A percentile compares a stretch with the other conserved stretches of the same genome.
Evolutionary conservation across 92 coral and sea anemone genomes (phyloP).

Genomic region (Plumapathes pennacea): DNA sequence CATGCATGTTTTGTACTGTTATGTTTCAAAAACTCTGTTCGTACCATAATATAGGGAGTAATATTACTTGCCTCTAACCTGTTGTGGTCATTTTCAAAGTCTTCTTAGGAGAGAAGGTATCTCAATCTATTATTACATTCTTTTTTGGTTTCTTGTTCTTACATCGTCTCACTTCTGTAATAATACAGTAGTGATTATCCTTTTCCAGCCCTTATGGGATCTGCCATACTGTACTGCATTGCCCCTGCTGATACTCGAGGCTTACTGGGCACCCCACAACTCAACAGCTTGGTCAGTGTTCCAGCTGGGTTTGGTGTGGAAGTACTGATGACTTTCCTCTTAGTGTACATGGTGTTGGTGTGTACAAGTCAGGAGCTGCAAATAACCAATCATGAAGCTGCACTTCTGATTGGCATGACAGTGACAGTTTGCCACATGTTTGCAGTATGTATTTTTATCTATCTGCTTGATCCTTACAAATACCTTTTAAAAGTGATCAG

Average conservation of each 20-base stretch:
- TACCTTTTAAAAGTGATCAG: neutral
- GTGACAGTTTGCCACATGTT: slow-evolving; percentile 56
- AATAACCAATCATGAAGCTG: slow-evolving; percentile 23
- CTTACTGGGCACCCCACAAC: slow-evolving; percentile 41
- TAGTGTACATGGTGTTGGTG: slow-evolving; percentile 40
- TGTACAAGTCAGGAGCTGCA: slow-evolving; percentile 45
- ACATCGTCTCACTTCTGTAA: neutral
- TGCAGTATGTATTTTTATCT: slow-evolving; percentile 24
- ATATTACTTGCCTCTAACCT: no score
- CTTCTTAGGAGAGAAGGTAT: neutral
- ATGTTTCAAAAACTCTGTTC: no score
- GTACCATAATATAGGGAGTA: no score
- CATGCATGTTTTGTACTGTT: no score
- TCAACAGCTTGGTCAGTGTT: slow-evolving; percentile 31
- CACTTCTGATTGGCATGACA: slow-evolving; percentile 51
- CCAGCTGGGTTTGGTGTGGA: slow-evolving; percentile 62
- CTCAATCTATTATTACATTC: neutral
- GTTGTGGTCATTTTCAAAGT: no score
- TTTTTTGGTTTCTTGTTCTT: neutral
- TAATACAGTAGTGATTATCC: neutral
- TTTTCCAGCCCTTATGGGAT: slow-evolving; percentile 53
- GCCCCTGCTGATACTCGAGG: slow-evolving; percentile 42
- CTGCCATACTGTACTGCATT: slow-evolving; percentile 48
- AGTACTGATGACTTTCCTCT: slow-evolving; percentile 45
- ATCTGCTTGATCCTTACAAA: neutral